Conservation (phyloP, 2,113 vertebrate genomes). For the Raja brachyura region DNA sequence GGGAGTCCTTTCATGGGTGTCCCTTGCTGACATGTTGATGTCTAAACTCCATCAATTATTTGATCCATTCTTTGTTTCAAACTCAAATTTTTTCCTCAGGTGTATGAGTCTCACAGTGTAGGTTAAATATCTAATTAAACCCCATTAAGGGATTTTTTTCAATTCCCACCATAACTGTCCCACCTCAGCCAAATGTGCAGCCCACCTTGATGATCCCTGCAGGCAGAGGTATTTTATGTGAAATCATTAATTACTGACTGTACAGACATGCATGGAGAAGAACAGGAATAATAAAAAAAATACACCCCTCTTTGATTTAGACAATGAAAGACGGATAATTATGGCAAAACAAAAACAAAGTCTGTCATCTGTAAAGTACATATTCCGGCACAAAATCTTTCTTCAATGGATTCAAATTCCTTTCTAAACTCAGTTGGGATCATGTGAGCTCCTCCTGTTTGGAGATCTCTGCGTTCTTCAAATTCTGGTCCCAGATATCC, state of each 20-base stretch:
- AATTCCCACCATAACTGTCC: neutral
- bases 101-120: neutral
- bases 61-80: neutral
- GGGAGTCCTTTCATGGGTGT: neutral
- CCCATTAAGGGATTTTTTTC: conserved; percentile 26
- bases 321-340: conserved; percentile 26
- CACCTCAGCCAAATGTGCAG: neutral
- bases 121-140: conserved; percentile 26
- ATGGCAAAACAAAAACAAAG: conserved; percentile 32
- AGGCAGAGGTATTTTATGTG: neutral
- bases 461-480: neutral
- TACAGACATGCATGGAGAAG: conserved; percentile 5
- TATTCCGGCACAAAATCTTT: neutral
- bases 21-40: conserved; percentile 28
- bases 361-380: conserved; percentile 15
- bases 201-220: neutral
- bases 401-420: neutral
- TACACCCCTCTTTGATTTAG: conserved; percentile 15
- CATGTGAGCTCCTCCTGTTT: neutral
- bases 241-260: conserved; percentile 35
- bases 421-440: neutral
- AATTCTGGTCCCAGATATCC: neutral
- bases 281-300: neutral
- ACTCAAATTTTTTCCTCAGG: neutral
- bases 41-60: conserved; percentile 22